Evolutionary conservation across 2,113 vertebrate species (phyloP).

Genomic region (Uropsilus gracilis): DNA sequence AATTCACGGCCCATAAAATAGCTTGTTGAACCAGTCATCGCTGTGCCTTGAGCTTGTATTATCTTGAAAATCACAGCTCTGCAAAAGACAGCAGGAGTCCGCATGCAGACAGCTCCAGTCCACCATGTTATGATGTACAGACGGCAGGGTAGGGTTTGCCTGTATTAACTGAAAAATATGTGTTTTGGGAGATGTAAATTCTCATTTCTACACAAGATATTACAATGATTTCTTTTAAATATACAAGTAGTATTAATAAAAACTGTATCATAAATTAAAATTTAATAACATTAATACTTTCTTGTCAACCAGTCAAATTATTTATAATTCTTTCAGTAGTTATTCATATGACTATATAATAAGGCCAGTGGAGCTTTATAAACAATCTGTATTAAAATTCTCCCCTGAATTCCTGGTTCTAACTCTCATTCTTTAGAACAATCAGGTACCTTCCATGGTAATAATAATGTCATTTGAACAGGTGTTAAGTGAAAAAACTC

Average conservation of each 20-base stretch:
- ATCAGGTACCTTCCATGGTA: neutral
- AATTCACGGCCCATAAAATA: neutral
- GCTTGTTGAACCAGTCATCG: neutral
- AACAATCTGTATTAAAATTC: neutral
- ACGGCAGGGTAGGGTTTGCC: neutral
- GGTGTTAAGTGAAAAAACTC: neutral
- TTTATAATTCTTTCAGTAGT: neutral
- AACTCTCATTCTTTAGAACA: neutral
- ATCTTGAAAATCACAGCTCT: neutral
- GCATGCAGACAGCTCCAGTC: neutral
- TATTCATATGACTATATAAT: neutral
- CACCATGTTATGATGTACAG: neutral
- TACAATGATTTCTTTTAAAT: neutral
- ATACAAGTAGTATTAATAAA: neutral
- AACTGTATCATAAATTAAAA: neutral
- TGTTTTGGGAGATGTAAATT: neutral
- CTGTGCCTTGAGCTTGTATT: neutral
- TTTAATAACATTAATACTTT: neutral
- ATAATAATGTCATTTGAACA: neutral
- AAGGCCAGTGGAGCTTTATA: neutral
- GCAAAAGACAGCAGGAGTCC: neutral
- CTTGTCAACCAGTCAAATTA: neutral
- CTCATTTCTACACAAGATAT: neutral
- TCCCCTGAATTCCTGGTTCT: neutral
- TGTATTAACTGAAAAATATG: neutral